Evolutionary conservation across 2,888 invertebrate species (phyloP), one percentile per base, ranked within the genome.

Genomic region (Epinotia brunnichana): DNA sequence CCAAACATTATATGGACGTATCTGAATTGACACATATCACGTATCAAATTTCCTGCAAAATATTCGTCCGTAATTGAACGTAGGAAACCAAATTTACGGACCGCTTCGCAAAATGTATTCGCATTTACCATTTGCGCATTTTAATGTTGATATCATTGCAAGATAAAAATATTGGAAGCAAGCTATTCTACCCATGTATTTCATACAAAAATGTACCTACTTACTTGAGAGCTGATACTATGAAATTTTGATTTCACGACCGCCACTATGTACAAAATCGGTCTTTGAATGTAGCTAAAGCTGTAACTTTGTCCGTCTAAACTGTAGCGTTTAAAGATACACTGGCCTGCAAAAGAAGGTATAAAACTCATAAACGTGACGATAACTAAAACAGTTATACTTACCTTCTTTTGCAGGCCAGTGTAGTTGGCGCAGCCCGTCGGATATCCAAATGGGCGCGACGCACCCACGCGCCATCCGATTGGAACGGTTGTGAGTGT

Each of bases 21-120:
- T 21, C 19, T 21, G 60, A 60, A 41, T 41, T 60, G 44, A 51
- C 62, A 63, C 62, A 63, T 63, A 51, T 60, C 60, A 60, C 60
- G 19, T 60, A 60, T 60, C 39, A 41, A 60, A 60, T 60, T 60
- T 60, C 60, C 60, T 60, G 60, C 60, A 39, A 59, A 59, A 59
- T 59, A 41, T 60, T 60, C 39, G 60, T 60, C 41, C 60, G 41
- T 21, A 60, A 60, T 41, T 41, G 41, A 60, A 60, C 41, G 60
- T 59, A 41, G 60, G 60, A 41, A 60, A 60, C 60, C 60, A 39
- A 60, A 60, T 60, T 60, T 60, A 60, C 60, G 39, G 7, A 60
- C 60, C 15, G 60, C 59, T 35, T 39, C 59, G 59, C 19, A 17
- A 19, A 39, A 59, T 59, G 59, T 59, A 59, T 59, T 59, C 59